phyloP scores from a whole-genome alignment of 2,888 invertebrate species.

The Heteromyza rotundicornis region DNA sequence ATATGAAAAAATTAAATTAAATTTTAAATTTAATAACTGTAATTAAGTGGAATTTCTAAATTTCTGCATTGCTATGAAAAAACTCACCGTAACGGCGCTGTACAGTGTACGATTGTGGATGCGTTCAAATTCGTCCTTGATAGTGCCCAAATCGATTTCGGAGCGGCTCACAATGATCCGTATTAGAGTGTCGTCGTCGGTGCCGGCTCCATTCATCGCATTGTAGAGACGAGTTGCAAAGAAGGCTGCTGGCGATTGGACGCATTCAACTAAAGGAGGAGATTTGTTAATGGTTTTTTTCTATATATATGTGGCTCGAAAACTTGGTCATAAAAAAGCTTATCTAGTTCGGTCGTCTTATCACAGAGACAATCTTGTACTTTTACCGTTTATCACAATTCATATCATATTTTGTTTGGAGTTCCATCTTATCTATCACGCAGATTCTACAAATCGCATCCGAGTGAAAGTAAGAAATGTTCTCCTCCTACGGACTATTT shows the following conservation, averaged over 20 bases:
- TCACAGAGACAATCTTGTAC: too few relatives aligned
- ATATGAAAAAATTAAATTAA: constrained; percentile 1
- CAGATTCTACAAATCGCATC: too few relatives aligned
- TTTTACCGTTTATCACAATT: too few relatives aligned
- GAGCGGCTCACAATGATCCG: constrained; percentile 74
- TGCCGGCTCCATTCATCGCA: constrained; percentile 75
- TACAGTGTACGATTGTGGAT: constrained; percentile 73
- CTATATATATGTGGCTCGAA: too few relatives aligned
- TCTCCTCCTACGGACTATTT: neutral
- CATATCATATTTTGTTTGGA: too few relatives aligned
- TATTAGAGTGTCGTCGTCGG: constrained; percentile 74
- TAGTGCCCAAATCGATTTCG: constrained; percentile 73
- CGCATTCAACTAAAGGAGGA: constrained; percentile 70
- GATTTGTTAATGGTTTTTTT: too few relatives aligned
- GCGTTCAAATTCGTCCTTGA: constrained; percentile 74
- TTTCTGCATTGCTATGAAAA: neutral
- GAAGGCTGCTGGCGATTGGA: constrained; percentile 71
- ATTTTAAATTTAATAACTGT: neutral
- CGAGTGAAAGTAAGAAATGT: neutral
- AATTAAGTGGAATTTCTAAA: neutral
- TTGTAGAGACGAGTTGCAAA: constrained; percentile 72
- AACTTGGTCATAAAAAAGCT: too few relatives aligned
- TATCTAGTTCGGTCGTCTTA: too few relatives aligned
- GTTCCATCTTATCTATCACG: too few relatives aligned
- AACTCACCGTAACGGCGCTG: constrained; percentile 69